Evolutionary conservation across 2,888 invertebrate species (phyloP).

Genomic region (Pseudococcus viburni): DNA sequence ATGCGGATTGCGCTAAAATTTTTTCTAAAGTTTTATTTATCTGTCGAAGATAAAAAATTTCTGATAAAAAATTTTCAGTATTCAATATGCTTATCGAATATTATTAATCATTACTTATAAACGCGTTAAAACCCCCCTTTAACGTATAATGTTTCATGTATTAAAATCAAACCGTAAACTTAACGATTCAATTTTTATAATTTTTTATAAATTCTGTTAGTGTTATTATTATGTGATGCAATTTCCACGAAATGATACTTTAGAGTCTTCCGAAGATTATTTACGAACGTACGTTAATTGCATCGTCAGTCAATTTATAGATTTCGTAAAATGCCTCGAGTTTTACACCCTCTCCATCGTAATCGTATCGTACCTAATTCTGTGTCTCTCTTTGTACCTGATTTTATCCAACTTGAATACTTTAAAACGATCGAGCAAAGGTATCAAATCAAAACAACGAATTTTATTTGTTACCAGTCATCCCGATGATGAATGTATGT

Average conservation of each 20-base stretch:
- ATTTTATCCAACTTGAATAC: conserved; percentile 22
- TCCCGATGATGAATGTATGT: conserved; percentile 99
- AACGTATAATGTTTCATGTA: conserved; percentile 3
- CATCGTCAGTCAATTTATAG: conserved; percentile 37
- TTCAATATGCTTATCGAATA: not conserved
- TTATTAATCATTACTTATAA: not conserved
- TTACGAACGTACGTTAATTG: conserved; percentile 37
- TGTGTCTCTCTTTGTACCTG: conserved; percentile 51
- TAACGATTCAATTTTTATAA: not conserved
- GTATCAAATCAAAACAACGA: conserved; percentile 70
- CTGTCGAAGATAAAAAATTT: not conserved
- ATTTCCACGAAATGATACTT: conserved; percentile 55
- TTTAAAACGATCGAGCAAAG: conserved; percentile 5
- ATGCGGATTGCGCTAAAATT: conserved; percentile 35
- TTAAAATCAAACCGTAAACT: conserved; percentile 1
- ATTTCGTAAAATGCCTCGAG: conserved; percentile 22
- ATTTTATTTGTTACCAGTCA: conserved; percentile 92
- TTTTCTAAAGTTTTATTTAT: not conserved
- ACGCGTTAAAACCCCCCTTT: not conserved
- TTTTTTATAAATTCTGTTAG: not conserved
- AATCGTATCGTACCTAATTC: conserved; percentile 17
- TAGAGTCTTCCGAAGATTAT: conserved; percentile 49
- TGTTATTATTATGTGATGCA: conserved; percentile 48
- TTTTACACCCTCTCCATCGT: not conserved
- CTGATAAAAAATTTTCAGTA: not conserved